A percentile compares a stretch with the other conserved stretches of the same genome.
Conservation (phyloP, 2,113 vertebrate genomes). For the Mystacornis crossleyi region DNA sequence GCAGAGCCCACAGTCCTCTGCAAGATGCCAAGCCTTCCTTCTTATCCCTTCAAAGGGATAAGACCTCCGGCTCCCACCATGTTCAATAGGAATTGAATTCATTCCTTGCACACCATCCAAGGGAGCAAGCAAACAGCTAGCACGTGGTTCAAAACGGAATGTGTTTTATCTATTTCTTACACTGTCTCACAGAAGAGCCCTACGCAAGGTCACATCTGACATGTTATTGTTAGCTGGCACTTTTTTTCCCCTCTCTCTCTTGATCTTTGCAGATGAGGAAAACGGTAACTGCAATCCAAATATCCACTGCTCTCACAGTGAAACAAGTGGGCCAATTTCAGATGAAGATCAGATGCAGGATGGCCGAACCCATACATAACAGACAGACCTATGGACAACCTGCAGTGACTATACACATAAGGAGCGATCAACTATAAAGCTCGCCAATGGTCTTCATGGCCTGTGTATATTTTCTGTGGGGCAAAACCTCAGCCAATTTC, state of each 20-base stretch:
- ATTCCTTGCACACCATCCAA: background rate
- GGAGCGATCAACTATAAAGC: background rate
- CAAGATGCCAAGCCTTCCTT: background rate
- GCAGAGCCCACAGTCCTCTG: background rate
- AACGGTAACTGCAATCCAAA: background rate
- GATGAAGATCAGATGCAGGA: background rate
- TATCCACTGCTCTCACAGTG: background rate
- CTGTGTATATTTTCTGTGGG: background rate
- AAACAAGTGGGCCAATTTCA: background rate
- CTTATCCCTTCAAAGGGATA: background rate
- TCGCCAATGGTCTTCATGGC: background rate
- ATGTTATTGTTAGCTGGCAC: constrained; percentile 30
- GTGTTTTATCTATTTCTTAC: constrained; percentile 1
- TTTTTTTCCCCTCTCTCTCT: background rate
- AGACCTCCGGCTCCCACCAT: background rate
- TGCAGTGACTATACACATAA: background rate
- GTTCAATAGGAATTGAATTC: background rate
- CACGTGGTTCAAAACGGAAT: background rate
- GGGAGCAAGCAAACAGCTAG: background rate
- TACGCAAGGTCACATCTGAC: background rate
- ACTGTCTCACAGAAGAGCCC: background rate
- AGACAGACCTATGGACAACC: background rate
- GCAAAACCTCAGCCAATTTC: background rate
- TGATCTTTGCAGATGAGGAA: background rate
- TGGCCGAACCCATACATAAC: background rate